Conservation (phyloP, 2,797 vertebrate genomes). For the Poliocrania exsul region DNA sequence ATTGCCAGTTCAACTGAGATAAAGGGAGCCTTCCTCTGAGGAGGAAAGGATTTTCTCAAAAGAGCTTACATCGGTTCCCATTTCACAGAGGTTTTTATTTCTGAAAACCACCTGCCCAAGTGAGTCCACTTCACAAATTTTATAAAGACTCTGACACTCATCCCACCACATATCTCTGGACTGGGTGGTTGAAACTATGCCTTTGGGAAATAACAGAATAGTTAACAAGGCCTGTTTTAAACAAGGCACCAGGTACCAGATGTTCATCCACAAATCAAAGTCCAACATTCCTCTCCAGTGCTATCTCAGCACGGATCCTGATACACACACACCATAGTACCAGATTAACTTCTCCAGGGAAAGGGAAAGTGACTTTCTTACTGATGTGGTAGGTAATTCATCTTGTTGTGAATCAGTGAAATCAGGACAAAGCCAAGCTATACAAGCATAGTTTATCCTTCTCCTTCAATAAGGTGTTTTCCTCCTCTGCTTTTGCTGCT, state of each 20-base stretch:
- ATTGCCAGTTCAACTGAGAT: neutral
- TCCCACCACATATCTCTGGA: neutral
- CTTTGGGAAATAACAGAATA: neutral
- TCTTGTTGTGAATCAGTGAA: neutral
- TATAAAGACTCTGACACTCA: accelerated
- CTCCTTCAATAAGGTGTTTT: neutral
- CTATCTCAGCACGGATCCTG: neutral
- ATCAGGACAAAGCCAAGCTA: neutral
- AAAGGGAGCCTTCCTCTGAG: neutral
- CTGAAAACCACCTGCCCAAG: neutral
- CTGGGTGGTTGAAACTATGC: neutral
- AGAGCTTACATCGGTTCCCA: neutral
- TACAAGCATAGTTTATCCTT: neutral
- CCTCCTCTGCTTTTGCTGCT: neutral
- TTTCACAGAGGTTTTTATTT: neutral
- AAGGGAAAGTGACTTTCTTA: neutral
- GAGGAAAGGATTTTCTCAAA: neutral
- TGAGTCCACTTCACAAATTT: neutral
- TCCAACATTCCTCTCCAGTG: neutral
- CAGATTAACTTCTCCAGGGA: neutral
- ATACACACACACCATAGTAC: neutral
- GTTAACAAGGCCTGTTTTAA: neutral
- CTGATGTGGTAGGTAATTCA: neutral
- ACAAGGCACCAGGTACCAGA: neutral
- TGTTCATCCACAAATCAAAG: neutral